Evolutionary conservation across 1,140 invertebrate genomes (phyloP), one percentile per base, ranked within the genome.

Genomic region (Globodera ellingtonae): DNA sequence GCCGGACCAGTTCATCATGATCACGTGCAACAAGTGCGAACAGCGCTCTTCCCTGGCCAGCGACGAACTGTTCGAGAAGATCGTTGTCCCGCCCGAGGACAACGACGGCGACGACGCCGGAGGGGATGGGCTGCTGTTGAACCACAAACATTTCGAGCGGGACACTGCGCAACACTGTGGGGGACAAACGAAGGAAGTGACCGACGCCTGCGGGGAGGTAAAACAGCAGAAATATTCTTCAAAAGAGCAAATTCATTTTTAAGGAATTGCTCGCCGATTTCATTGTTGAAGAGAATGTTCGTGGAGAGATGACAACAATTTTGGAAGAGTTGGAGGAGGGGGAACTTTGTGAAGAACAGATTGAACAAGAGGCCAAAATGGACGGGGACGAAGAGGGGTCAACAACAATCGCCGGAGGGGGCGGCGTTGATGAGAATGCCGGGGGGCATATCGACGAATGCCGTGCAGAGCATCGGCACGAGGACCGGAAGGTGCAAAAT

Each of bases 11-110:
- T 84, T 84, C 59, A 84, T 84, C 5, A 81, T 84, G 81, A 86
- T 84, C 59, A 84, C 83, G 9, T 84, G 83, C 56, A 52, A 78
- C 47, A 86, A 86, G 72, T 84, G 83, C 66, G 81, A 85, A 13
- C 76, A 71, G 21, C 48, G 67, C 15, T 66, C 75, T 10, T 50
- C 79, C 13, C n/a, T 74, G 35, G 59, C 67, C n/a, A 50, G 46
- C 24, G 65, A 75, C 6, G 83, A 84, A 72, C 76, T 75, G 35
- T 84, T 81, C 72, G 83, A 84, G 69, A 84, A 84, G 73, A 84
- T 84, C 67, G 65, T 70, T 47, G 81, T 78, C 15, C 62, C 80
- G 24, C 7, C 9, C 67, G 67, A 70, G 67, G 67, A 72, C 47
- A 69, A 46, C 18, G 46, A 6, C 46, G 21, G 13, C 75, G 67